phyloP scores from a whole-genome alignment of 1,140 invertebrate species.

The Drosophila hydei region DNA sequence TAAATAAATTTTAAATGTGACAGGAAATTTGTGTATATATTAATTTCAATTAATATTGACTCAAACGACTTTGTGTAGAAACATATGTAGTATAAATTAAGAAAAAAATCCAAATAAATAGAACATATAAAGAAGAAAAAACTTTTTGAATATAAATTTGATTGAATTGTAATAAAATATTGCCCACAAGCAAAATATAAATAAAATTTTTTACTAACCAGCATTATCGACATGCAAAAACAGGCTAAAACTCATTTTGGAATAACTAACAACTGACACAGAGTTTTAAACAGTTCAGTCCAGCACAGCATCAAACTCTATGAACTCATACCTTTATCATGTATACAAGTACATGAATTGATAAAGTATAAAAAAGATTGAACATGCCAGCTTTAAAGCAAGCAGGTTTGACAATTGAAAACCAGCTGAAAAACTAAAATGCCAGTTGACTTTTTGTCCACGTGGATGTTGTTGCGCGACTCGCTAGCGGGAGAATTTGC shows the following conservation, averaged over 20 bases:
- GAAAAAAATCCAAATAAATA: too few species aligned
- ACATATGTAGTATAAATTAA: too few species aligned
- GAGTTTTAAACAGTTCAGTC: slow-evolving; percentile 17
- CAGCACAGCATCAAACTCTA: slow-evolving; percentile 29
- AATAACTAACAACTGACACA: slow-evolving; percentile 4
- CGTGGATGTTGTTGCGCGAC: slow-evolving; percentile 34
- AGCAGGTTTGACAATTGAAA: slow-evolving; percentile 55
- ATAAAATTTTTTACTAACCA: slow-evolving; percentile 37
- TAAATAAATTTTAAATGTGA: too few species aligned
- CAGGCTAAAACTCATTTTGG: neutral
- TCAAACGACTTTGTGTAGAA: too few species aligned
- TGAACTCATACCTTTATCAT: slow-evolving; percentile 35
- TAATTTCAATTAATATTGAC: too few species aligned
- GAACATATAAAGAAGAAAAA: too few species aligned
- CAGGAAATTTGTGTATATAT: too few species aligned
- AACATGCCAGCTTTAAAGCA: slow-evolving; percentile 28
- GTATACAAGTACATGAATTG: slow-evolving; percentile 5
- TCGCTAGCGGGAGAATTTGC: slow-evolving; percentile 58
- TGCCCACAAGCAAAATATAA: neutral
- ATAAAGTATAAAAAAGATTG: neutral
- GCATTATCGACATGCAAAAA: neutral
- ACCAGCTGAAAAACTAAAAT: slow-evolving; percentile 41
- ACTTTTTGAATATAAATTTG: too few species aligned
- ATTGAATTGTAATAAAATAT: slow-evolving; percentile 1
- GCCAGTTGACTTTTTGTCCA: slow-evolving; percentile 63